phyloP scores from a whole-genome alignment of 1,140 invertebrate species.

The Tribolium madens region DNA sequence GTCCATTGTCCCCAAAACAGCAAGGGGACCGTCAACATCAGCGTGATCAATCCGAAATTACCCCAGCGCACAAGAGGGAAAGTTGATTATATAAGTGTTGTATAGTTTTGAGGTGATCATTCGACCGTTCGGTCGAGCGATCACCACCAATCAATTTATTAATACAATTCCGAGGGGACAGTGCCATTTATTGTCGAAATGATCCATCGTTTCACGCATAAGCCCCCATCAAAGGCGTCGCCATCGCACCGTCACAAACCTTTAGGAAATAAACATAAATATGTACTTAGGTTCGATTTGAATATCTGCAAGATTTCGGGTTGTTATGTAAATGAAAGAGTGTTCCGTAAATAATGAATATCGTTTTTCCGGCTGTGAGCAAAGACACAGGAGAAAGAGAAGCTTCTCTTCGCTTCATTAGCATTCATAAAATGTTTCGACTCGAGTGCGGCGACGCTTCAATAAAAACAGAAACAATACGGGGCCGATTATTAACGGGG shows the following conservation, averaged over 20 bases:
- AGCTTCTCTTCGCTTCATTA: constrained; percentile 32
- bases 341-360: constrained; percentile 42
- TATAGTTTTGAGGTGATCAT: constrained; percentile 20
- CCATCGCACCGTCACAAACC: no score
- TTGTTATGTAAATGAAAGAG: constrained; percentile 46
- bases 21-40: not conserved
- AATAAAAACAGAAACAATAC: constrained; percentile 49
- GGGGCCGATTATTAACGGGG: constrained; percentile 45
- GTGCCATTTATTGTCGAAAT: constrained; percentile 16
- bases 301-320: constrained; percentile 17
- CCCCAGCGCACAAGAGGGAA: not conserved
- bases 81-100: constrained; percentile 20
- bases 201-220: constrained; percentile 11
- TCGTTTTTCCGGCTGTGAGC: constrained; percentile 11
- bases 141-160: constrained; percentile 33
- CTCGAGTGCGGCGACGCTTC: constrained; percentile 42
- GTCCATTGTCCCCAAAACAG: not conserved
- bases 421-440: constrained; percentile 47
- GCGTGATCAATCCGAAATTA: constrained; percentile 18
- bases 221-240: not conserved
- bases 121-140: constrained; percentile 1
- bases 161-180: constrained; percentile 6
- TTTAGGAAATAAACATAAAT: constrained; percentile 18
- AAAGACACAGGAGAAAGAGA: constrained; percentile 2
- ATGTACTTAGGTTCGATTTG: constrained; percentile 34